These are phyloP conservation scores for Brachyistius frenatus DNA, from an alignment of 2,113 vertebrate genomes.

Conservation along the genomic window DNA sequence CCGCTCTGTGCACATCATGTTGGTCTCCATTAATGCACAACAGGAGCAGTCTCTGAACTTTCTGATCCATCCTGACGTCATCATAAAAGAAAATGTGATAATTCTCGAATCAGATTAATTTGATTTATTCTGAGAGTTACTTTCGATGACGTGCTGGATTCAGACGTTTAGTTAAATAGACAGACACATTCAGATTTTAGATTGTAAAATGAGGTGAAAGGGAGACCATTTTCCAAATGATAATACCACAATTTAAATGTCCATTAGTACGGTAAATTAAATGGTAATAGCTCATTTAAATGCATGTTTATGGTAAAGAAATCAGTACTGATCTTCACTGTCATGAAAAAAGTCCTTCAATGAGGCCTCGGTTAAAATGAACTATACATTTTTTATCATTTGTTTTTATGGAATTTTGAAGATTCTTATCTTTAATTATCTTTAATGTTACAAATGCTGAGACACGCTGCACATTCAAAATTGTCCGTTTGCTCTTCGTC, in stretches of 20 bases:
- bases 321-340: background rate
- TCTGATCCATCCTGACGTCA: too few relatives aligned
- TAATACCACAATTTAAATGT: constrained; percentile 4
- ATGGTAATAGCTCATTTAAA: constrained; percentile 10
- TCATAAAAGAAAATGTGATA: too few relatives aligned
- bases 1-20: too few relatives aligned
- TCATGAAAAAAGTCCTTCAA: background rate
- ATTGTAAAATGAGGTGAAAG: background rate
- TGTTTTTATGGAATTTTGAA: too few relatives aligned
- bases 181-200: background rate
- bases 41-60: too few relatives aligned
- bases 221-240: background rate
- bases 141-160: background rate
- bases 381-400: too few relatives aligned
- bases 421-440: too few relatives aligned
- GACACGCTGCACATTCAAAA: background rate
- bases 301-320: background rate
- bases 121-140: background rate
- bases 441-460: too few relatives aligned
- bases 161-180: background rate
- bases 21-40: too few relatives aligned
- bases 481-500: background rate
- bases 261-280: background rate
- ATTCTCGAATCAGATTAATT: too few relatives aligned
- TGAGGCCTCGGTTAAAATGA: too few relatives aligned